Percentiles rank a stretch among this genome's conserved stretches.
Conservation (phyloP, 2,888 invertebrate genomes). For the Cyaniris semiargus region DNA sequence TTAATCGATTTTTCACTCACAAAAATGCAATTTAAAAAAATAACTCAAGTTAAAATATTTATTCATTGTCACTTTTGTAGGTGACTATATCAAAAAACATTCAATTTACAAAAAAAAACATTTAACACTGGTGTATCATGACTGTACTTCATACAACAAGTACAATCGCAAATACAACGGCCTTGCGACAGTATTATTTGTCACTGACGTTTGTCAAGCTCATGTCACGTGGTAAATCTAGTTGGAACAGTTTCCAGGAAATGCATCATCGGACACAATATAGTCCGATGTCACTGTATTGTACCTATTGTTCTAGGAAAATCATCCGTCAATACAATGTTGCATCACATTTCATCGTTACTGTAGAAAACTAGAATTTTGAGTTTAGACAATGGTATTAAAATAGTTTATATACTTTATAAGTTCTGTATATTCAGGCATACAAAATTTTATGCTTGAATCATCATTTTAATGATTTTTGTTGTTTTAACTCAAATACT, state of each 20-base stretch:
- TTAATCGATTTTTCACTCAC: not conserved
- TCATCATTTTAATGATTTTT: too few relatives aligned
- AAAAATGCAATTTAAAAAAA: not conserved
- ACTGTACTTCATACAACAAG: not conserved
- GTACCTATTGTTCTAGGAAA: not conserved
- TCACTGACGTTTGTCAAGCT: constrained; percentile 7
- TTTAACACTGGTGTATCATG: not conserved
- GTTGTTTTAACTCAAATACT: not conserved
- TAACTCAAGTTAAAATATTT: not conserved
- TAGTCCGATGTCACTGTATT: not conserved
- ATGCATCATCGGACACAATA: not conserved
- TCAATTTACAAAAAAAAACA: not conserved
- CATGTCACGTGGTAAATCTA: not conserved
- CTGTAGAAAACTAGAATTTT: not conserved
- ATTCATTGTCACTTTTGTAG: not conserved
- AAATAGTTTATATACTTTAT: too few relatives aligned
- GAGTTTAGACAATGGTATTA: too few relatives aligned
- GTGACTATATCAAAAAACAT: not conserved
- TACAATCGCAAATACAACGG: constrained; percentile 5
- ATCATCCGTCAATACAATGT: not conserved
- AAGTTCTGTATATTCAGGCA: too few relatives aligned
- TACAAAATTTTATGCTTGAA: not conserved
- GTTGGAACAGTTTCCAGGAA: not conserved
- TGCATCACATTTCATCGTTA: not conserved
- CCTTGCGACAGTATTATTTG: not conserved